Conservation (phyloP, 1,140 invertebrate genomes). For the Planococcus citri region DNA sequence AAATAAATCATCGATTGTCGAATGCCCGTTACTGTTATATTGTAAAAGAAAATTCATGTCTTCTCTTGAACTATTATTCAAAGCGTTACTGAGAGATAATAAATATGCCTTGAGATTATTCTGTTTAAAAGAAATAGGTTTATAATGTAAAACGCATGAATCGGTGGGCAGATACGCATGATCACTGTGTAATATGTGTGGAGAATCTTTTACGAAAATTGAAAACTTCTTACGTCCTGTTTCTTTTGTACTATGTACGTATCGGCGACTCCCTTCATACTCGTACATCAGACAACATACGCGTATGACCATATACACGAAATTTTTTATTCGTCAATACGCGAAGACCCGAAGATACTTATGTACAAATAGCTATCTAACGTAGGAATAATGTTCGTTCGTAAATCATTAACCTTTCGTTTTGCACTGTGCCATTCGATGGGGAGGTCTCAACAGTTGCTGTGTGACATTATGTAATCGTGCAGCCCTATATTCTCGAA, state of each 20-base stretch:
- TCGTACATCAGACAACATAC: too few species aligned
- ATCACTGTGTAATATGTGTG: conserved; percentile 10
- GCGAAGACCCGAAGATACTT: too few species aligned
- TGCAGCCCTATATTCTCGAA: too few species aligned
- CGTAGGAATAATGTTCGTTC: neutral
- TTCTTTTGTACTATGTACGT: neutral
- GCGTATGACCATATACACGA: too few species aligned
- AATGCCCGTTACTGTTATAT: conserved; percentile 20
- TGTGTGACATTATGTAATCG: too few species aligned
- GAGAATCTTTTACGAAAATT: conserved; percentile 15
- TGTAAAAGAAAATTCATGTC: conserved; percentile 4
- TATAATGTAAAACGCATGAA: conserved; percentile 11
- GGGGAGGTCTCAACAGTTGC: too few species aligned
- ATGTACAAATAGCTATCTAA: neutral
- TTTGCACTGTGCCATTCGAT: neutral
- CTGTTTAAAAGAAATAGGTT: conserved; percentile 2
- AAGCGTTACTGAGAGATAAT: conserved; percentile 5
- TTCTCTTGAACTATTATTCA: conserved; percentile 3
- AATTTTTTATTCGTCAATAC: too few species aligned
- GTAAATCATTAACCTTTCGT: neutral
- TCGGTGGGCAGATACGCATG: neutral
- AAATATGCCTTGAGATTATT: conserved; percentile 19
- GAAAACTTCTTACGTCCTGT: conserved; percentile 5
- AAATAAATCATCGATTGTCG: conserved; percentile 19
- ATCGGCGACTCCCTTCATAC: neutral